Conservation (phyloP, 2,797 vertebrate species). For the Aphelocoma californica region DNA sequence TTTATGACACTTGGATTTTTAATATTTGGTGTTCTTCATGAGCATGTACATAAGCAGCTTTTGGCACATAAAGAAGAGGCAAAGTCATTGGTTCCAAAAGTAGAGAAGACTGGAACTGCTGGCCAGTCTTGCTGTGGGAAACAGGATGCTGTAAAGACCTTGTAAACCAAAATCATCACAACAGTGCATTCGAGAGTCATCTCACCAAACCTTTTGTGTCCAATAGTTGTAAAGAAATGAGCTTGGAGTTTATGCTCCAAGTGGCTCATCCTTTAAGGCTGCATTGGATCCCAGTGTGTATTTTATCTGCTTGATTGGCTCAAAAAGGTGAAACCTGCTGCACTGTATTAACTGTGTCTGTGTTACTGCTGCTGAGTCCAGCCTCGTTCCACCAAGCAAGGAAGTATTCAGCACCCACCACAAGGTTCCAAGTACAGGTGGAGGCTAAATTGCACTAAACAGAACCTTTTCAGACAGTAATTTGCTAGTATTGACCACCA, state of each 20-base stretch:
- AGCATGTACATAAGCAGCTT: not conserved
- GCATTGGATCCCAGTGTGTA: not conserved
- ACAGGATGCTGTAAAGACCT: not conserved
- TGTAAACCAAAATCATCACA: not conserved
- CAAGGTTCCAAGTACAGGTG: not conserved
- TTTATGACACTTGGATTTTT: not conserved
- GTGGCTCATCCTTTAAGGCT: not conserved
- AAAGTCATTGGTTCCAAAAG: not conserved
- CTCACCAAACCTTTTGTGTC: not conserved
- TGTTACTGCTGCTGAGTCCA: not conserved
- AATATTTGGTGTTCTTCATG: not conserved
- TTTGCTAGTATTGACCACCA: not conserved
- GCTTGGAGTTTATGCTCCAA: not conserved
- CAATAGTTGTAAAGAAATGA: accelerated
- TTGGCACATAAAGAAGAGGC: not conserved
- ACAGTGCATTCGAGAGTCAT: not conserved
- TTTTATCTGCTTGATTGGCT: not conserved
- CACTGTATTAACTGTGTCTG: not conserved
- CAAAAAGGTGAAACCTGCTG: not conserved
- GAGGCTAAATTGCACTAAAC: not conserved
- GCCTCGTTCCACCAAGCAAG: not conserved
- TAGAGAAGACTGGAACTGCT: not conserved
- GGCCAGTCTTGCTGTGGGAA: not conserved
- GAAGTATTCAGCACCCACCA: not conserved
- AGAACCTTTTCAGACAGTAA: not conserved